Base-by-base conservation (phyloP, 2,888 invertebrate genomes). In the Branchellion lobata region DNA sequence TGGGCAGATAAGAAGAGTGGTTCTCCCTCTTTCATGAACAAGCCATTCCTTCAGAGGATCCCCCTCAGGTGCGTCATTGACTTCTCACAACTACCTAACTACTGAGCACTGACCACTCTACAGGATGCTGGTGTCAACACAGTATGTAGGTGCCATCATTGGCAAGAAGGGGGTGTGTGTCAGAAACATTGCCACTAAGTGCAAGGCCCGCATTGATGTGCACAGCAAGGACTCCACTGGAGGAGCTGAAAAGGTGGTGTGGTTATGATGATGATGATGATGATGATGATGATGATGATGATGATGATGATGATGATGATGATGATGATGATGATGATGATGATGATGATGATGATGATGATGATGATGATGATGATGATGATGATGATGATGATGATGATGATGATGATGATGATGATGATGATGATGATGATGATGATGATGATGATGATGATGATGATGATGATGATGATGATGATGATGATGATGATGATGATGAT, bases 91-190 rank as follows among this genome's bases (percentile, higher is more conserved):
- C n/a, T 36, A 27, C 40, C 0, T 36, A 40, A 47, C 51, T 27
- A n/a, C n/a, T 74, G 74, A 34, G 14, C 40, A 14, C 40, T 65
- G 1, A 65, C 27, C 3, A 61, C 18, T 18, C 29, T n/a, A 1
- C 65, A 89, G 89, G 83, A 93, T 97, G 86, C 91, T 97, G 84
- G 96, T 97, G 82, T 94, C 95, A 87, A 95, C 95, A 87, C 96
- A 97, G 88, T 96, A 96, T 94, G 92, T 96, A 82, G 98, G 98
- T 82, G 97, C 98, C 84, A 96, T 99, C 85, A 98, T 99, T 87
- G 99, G 99, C 79, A 92, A 96, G 83, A 95, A 95, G 87, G 98
- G 98, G 84, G 93, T 94, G 86, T 98, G 97, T 84, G 98, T 99
- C 87, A 92, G 95, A 85, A 94, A 94, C 87, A 97, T 98, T 85